A percentile compares a stretch with the other conserved stretches of the same genome.
Conservation (phyloP, 2,888 invertebrate genomes). For the Theretra japonica region DNA sequence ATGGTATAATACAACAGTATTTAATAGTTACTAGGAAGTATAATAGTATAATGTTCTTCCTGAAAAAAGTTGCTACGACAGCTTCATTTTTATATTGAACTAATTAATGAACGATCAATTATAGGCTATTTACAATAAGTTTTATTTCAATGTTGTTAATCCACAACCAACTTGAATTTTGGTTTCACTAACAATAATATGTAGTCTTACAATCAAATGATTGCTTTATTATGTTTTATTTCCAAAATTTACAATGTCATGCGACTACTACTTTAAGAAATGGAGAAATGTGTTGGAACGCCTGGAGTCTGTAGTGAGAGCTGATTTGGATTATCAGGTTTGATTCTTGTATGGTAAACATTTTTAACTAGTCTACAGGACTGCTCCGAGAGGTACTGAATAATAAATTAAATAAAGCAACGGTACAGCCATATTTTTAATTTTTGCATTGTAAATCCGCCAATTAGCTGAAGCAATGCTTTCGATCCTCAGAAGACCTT, state of each 20-base stretch:
- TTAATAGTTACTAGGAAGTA: too few relatives aligned
- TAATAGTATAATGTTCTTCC: too few relatives aligned
- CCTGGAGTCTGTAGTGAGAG: conserved; percentile 49
- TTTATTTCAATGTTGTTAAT: not conserved
- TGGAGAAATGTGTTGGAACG: conserved; percentile 56
- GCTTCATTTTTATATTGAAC: too few relatives aligned
- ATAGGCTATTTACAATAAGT: not conserved
- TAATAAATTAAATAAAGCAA: too few relatives aligned
- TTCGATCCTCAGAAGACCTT: too few relatives aligned
- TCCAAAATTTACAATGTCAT: conserved; percentile 61
- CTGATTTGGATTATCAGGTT: conserved; percentile 68
- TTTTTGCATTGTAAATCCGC: too few relatives aligned
- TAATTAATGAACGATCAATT: not conserved
- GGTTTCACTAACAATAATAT: not conserved
- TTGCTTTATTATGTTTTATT: conserved; percentile 19
- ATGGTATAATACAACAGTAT: too few relatives aligned
- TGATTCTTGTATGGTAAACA: not conserved
- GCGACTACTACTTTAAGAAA: conserved; percentile 66
- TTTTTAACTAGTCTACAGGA: not conserved
- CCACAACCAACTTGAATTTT: conserved; percentile 23
- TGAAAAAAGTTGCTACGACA: too few relatives aligned
- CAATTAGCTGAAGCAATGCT: too few relatives aligned
- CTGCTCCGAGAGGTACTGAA: too few relatives aligned
- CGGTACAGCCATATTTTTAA: too few relatives aligned
- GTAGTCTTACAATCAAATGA: not conserved